Evolutionary conservation across 1,140 invertebrate species (phyloP).

Genomic region (Bombus breviceps): DNA sequence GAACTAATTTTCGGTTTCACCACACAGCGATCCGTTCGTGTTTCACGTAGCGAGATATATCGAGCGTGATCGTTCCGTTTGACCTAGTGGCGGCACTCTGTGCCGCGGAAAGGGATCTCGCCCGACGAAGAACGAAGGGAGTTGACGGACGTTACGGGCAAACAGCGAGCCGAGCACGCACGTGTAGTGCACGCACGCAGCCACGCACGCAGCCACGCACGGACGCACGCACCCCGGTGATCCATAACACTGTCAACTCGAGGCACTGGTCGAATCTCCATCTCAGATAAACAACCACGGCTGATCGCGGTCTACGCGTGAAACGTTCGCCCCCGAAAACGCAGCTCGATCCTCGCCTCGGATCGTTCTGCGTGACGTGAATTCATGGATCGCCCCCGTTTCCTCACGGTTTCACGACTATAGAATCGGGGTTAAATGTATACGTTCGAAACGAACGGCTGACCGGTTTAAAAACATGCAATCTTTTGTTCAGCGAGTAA

Average conservation of each 20-base stretch:
- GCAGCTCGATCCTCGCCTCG: constrained; percentile 1
- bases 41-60: constrained; percentile 34
- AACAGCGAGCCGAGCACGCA: constrained; percentile 58
- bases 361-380: background rate
- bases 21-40: background rate
- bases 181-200: constrained; percentile 48
- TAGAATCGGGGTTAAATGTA: background rate
- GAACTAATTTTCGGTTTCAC: constrained; percentile 26
- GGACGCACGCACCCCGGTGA: constrained; percentile 67
- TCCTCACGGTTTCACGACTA: background rate
- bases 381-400: constrained; percentile 11
- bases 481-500: background rate
- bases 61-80: constrained; percentile 63
- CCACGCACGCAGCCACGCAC: constrained; percentile 22
- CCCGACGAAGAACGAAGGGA: constrained; percentile 45
- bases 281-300: constrained; percentile 59
- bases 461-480: background rate
- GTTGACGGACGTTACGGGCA: constrained; percentile 40
- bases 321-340: constrained; percentile 41
- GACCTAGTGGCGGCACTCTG: constrained; percentile 61
- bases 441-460: background rate
- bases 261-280: constrained; percentile 69
- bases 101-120: constrained; percentile 27
- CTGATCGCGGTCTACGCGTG: constrained; percentile 10
- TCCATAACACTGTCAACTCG: constrained; percentile 77